Conservation (phyloP, 1,140 invertebrate species). For the Drosophila guanche region DNA sequence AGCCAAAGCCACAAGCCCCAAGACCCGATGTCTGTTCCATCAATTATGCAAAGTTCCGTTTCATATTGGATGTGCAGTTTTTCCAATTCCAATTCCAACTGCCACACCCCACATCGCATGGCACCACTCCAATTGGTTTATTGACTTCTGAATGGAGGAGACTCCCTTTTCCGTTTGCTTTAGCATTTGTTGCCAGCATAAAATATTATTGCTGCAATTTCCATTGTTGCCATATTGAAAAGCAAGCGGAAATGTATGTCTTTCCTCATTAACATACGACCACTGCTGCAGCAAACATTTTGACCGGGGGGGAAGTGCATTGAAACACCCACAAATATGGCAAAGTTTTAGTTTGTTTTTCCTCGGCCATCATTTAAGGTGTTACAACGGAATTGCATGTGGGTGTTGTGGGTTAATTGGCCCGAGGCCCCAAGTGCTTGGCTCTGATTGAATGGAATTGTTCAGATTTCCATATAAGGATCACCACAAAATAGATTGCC, state of each 20-base stretch:
- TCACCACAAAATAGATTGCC: conserved; percentile 27
- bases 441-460: conserved; percentile 47
- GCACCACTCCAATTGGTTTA: conserved; percentile 25
- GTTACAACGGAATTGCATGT: conserved; percentile 37
- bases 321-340: conserved; percentile 51
- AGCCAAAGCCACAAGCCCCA: conserved; percentile 8
- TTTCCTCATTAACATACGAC: conserved; percentile 48
- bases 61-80: conserved; percentile 49
- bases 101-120: conserved; percentile 49
- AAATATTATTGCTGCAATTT: conserved; percentile 59
- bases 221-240: conserved; percentile 49
- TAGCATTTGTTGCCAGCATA: conserved; percentile 49
- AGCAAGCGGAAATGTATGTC: conserved; percentile 62
- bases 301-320: conserved; percentile 23
- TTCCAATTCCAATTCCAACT: conserved; percentile 48
- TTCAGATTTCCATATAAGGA: conserved; percentile 31
- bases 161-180: conserved; percentile 58
- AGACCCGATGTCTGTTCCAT: conserved; percentile 31
- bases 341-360: conserved; percentile 16
- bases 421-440: conserved; percentile 9
- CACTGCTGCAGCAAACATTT: conserved; percentile 6
- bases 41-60: conserved; percentile 79
- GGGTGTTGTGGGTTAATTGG: conserved; percentile 62
- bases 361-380: conserved; percentile 54
- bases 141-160: conserved; percentile 33